Evolutionary conservation across 2,888 invertebrate genomes (phyloP), one percentile per base, ranked within the genome.

Genomic region (Elaeidobius kamerunicus): DNA sequence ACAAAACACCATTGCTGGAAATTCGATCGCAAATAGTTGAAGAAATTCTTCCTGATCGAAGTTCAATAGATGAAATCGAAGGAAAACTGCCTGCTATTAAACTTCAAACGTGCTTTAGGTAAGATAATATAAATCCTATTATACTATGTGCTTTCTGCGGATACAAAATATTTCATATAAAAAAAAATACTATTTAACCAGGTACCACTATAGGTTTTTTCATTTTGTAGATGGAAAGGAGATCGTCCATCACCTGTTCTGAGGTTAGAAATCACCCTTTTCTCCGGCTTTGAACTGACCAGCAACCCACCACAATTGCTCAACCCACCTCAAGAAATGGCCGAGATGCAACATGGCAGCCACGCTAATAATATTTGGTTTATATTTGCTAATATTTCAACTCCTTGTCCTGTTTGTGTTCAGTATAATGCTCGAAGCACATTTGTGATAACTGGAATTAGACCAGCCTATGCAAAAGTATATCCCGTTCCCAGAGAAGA

Each of bases 61-160:
- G 81, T 63, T 82, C 80, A 28, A 77, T 82, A 20, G 82, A 81
- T 64, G 82, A 83, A 60, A 70, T 83, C 19, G 83, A 83, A 70
- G 83, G 83, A 16, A 83, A 82, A 63, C 69, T 81, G 2, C 83
- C 83, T 0, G 78, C 80, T n/a, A 69, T 84, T 19, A 80, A 81
- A 55, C 77, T 83, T 23, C 81, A 81, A 63, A 79, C 80, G 1
- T 84, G 83, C 61, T 82, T 83, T 70, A 78, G 77, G 82, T 82
- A 70, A 59, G 60, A n/a, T n/a, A n/a, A n/a, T n/a, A n/a, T n/a
- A n/a, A n/a, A n/a, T n/a, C n/a, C n/a, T n/a, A n/a, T n/a, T n/a
- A n/a, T n/a, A n/a, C n/a, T n/a, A n/a, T n/a, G n/a, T n/a, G n/a
- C n/a, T n/a, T n/a, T n/a, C n/a, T n/a, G n/a, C n/a, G n/a, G n/a